Conservation (phyloP, 2,797 vertebrate species). For the Mus spretus region DNA sequence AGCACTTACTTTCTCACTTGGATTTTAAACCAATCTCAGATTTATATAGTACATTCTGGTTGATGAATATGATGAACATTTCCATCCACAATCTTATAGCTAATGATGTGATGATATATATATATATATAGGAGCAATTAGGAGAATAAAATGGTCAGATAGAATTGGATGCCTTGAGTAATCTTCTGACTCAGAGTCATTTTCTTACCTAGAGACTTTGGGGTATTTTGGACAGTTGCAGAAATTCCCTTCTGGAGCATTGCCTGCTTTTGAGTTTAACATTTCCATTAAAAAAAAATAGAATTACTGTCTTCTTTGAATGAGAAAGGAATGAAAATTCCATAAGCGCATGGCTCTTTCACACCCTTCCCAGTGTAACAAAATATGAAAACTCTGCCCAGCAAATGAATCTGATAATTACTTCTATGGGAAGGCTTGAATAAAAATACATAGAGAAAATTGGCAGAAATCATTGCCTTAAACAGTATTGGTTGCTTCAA, state of each 20-base stretch:
- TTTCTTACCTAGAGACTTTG: neutral
- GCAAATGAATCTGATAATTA: neutral
- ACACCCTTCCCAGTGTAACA: neutral
- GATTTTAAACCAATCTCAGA: neutral
- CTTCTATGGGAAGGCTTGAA: neutral
- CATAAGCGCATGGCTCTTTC: neutral
- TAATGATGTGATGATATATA: neutral
- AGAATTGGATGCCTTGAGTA: neutral
- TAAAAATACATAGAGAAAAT: neutral
- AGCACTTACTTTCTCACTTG: neutral
- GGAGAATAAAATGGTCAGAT: neutral
- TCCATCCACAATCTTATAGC: neutral
- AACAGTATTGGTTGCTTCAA: neutral
- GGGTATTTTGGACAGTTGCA: neutral
- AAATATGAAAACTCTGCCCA: neutral
- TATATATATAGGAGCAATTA: neutral
- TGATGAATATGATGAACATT: neutral
- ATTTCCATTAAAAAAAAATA: neutral
- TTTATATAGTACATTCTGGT: neutral
- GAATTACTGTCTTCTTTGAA: neutral
- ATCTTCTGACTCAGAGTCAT: neutral
- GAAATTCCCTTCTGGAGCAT: neutral
- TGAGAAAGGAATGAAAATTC: neutral
- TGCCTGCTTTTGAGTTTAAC: neutral
- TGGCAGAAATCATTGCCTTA: neutral